phyloP scores from a whole-genome alignment of 2,797 vertebrate species.

The Lepilemur septentrionalis region DNA sequence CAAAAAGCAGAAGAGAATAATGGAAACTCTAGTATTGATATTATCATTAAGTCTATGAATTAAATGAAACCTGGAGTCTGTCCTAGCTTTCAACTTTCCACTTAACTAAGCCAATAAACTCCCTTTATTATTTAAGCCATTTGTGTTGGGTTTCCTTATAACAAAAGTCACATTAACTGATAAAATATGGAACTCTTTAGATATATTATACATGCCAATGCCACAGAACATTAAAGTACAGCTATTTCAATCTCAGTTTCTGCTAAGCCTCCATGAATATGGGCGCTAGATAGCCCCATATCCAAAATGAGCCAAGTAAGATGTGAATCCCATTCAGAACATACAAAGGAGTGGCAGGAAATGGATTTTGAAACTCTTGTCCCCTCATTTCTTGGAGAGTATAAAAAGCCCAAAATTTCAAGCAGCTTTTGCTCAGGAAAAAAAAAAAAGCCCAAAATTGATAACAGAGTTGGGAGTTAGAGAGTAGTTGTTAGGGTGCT shows the following conservation, averaged over 20 bases:
- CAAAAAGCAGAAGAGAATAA: not conserved
- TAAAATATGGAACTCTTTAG: not conserved
- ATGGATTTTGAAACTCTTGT: not conserved
- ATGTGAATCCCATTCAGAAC: not conserved
- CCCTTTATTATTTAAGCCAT: not conserved
- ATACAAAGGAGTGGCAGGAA: not conserved
- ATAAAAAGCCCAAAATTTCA: not conserved
- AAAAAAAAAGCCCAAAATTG: not conserved
- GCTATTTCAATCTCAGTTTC: not conserved
- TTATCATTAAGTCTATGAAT: not conserved
- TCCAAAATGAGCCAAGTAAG: not conserved
- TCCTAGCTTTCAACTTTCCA: not conserved
- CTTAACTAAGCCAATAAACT: not conserved
- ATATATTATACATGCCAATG: no score
- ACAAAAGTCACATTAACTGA: not conserved
- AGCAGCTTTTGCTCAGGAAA: no score
- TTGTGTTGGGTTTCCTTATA: not conserved
- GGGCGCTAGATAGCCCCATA: not conserved
- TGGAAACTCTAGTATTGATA: not conserved
- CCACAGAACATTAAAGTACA: not conserved
- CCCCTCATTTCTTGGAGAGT: not conserved
- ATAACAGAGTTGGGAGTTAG: not conserved
- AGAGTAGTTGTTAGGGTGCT: not conserved
- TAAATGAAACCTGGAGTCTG: not conserved
- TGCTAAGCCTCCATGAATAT: not conserved